Evolutionary conservation across 2,797 vertebrate species (phyloP).

Genomic region (Sarcoramphus papa): DNA sequence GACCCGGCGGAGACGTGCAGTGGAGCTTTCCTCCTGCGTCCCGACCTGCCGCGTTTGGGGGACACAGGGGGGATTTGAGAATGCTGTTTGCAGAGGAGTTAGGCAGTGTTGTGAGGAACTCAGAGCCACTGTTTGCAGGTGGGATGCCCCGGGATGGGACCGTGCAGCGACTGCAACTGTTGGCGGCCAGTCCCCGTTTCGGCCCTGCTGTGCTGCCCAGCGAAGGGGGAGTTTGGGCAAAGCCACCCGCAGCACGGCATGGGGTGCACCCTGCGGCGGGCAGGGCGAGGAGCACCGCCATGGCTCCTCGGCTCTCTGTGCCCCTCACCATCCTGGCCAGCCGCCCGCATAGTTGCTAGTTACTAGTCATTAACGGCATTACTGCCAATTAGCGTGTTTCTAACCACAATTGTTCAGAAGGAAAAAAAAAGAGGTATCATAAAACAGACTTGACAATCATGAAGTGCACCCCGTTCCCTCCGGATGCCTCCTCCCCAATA

Average conservation of each 20-base stretch:
- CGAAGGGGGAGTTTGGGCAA: fast-evolving
- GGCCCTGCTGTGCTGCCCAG: neutral
- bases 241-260: neutral
- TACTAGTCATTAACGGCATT: neutral
- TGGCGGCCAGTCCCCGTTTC: neutral
- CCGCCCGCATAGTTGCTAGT: neutral
- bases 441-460: neutral
- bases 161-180: neutral
- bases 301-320: neutral
- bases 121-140: neutral
- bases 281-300: neutral
- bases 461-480: neutral
- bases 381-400: neutral
- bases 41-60: fast-evolving
- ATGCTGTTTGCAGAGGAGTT: neutral
- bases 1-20: neutral
- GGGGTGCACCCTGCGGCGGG: neutral
- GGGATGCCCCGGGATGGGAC: neutral
- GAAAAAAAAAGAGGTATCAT: neutral
- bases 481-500: neutral
- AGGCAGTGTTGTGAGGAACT: neutral
- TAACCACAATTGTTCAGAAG: neutral
- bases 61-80: fast-evolving
- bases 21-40: fast-evolving
- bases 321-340: neutral